Base-by-base conservation (phyloP, 2,888 invertebrate genomes). In the Drosophila kanekoi region DNA sequence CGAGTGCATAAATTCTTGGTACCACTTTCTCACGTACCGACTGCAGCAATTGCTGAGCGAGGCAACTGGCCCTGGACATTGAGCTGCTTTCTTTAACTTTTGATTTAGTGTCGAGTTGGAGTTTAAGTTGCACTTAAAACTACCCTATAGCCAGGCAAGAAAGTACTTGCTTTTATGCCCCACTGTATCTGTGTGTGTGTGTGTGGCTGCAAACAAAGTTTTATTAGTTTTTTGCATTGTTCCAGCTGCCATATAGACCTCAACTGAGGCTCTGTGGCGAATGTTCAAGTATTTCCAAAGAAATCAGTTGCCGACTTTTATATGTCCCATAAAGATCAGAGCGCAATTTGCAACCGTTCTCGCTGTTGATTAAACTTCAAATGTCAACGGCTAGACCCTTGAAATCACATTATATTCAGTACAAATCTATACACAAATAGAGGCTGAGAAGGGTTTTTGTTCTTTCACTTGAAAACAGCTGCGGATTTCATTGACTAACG, bases 1-100 rank as follows among this genome's bases (percentile, higher is more conserved):
- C 51, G 62, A 87, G 87, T 87, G 86, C 83, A 87, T 89, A 83
- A 88, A 87, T 87, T 86, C 71, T 58, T 63, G 59, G 64, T 47
- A 63, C 70, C 48, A 60, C 53, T 77, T 68, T 65, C 67, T 68
- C 85, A 87, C 82, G 77, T 77, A 65, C 58, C 44, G 28, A 87
- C 74, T 74, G 65, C 81, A 66, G 65, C 67, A 61, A 48, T 57
- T 57, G 56, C 28, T 45, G 23, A 38, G 45, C 18, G 45, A 14
- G 40, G 49, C 44, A 51, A 56, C 75, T 44, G 43, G 65, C 40
- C 44, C 49, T 56, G 66, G 69, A 76, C 82, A 72, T 74, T 72
- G 85, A 82, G 77, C 65, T 69, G 72, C 66, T 73, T 83, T 75
- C 82, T 62, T 81, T 73, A 63, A 68, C 62, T 77, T 84, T 86